Evolutionary conservation across 2,888 invertebrate genomes (phyloP).

Genomic region (Ceramica pisi): DNA sequence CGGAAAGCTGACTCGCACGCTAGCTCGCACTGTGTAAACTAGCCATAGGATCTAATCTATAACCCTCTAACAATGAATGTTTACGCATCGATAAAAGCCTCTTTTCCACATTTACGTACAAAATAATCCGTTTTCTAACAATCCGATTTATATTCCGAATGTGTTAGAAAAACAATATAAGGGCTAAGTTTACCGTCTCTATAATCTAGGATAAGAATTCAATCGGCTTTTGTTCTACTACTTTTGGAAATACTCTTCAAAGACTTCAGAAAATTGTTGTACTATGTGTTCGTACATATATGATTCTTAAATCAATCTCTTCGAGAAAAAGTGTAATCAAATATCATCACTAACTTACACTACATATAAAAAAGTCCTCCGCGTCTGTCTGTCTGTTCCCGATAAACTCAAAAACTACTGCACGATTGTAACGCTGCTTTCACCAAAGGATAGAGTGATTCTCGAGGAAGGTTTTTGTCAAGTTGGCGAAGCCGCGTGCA

Average conservation of each 20-base stretch:
- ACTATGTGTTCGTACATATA: background rate
- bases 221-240: slow-evolving; percentile 31
- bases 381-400: too few species aligned
- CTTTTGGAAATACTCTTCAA: slow-evolving; percentile 3
- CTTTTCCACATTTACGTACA: slow-evolving; percentile 15
- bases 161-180: slow-evolving; percentile 32
- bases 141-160: slow-evolving; percentile 8
- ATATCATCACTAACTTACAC: too few species aligned
- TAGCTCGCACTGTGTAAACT: too few species aligned
- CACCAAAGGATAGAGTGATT: too few species aligned
- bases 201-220: slow-evolving; percentile 31
- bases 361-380: too few species aligned
- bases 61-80: background rate
- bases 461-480: too few species aligned
- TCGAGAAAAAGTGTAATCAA: background rate
- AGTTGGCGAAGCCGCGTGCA: too few species aligned
- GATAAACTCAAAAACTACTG: too few species aligned
- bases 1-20: too few species aligned
- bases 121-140: slow-evolving; percentile 14
- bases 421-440: too few species aligned
- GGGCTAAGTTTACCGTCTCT: slow-evolving; percentile 8
- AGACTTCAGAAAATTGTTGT: background rate
- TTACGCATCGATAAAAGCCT: slow-evolving; percentile 9
- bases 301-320: background rate
- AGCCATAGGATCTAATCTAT: background rate